Evolutionary conservation across 1,140 invertebrate species (phyloP), one percentile per base, ranked within the genome.

Genomic region (Leguminivora glycinivorella): DNA sequence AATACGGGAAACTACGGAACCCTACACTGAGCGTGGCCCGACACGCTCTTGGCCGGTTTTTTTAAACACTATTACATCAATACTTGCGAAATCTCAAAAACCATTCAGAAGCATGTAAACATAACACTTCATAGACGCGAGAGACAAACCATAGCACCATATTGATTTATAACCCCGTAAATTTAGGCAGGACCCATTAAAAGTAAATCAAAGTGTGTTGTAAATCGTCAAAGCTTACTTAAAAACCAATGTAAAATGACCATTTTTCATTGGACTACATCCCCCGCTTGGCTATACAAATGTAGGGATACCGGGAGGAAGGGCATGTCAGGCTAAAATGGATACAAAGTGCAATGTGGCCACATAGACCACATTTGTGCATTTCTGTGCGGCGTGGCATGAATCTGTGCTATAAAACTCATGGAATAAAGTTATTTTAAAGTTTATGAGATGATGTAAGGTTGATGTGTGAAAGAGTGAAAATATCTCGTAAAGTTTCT

Each of bases 131-230:
- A 69, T 58, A 25, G 58, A 69, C n/a, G n/a, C n/a, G n/a, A 68
- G 43, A 69, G 47, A 58, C 52, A 29, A 56, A 52, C 34, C 68
- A 40, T n/a, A 71, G 56, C 58, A 73, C 75, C 75, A 73, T 77
- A 75, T 81, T 81, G 80, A 81, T 81, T 77, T 81, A 81, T 72
- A 38, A 66, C 68, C 70, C 71, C 75, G 77, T 77, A 79, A 79
- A 76, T 81, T 79, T 67, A 40, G 71, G 52, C 66, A 43, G 70
- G 47, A 68, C 56, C 75, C 75, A 72, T 74, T 76, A 72, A 76
- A 72, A 76, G 72, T 76, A 76, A 76, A 76, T 76, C 75, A 76
- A 76, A 76, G 77, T 74, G 68, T 68, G 74, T 70, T 71, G 74
- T 78, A 78, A 76, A 76, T 79, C 74, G 76, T 78, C 77, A 76